Evolutionary conservation across 1,140 invertebrate genomes (phyloP), one percentile per base, ranked within the genome.

Genomic region (Protaetia brevitarsis): DNA sequence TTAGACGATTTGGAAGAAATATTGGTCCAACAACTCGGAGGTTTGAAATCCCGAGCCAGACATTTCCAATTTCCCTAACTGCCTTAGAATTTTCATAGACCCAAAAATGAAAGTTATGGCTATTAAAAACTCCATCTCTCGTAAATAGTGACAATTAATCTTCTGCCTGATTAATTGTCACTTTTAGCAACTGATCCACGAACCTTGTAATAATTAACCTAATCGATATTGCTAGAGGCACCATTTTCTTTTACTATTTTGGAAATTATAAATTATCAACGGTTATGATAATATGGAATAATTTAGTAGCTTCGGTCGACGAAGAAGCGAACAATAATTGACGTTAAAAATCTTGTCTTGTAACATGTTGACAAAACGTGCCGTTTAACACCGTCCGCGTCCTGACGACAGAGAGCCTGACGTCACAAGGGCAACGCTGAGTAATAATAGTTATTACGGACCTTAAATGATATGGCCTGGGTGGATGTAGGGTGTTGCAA

Each of bases 401-500:
- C 23, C 5, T 19, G 13, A 19, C 41, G 10, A 19, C 13, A 21
- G 41, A 7, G 41, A 13, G 41, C 13, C n/a, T 45, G 23, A 45
- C 41, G 41, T 45, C 41, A 45, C 16, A 45, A 45, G 41, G 41
- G 41, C 23, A 45, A 21, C 41, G 41, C 16, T 21, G n/a, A 7
- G 41, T 45, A 45, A 45, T 45, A 45, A 45, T 45, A 45, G 41
- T 45, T 45, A 19, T 45, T 45, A 45, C 41, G 16, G 41, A 21
- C 23, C 23, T 45, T 45, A 19, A 45, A 45, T 45, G 41, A 45
- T 45, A 45, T 45, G 41, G 13, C 19, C 19, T 45, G 41, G 41
- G 41, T 45, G 41, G 41, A 45, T 45, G 41, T 16, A 21, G 41
- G 41, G 41, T 45, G 41, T 45, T 45, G 41, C 41, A 45, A 45